Conservation (phyloP, 2,113 vertebrate genomes). For the Pteruthius melanotis region DNA sequence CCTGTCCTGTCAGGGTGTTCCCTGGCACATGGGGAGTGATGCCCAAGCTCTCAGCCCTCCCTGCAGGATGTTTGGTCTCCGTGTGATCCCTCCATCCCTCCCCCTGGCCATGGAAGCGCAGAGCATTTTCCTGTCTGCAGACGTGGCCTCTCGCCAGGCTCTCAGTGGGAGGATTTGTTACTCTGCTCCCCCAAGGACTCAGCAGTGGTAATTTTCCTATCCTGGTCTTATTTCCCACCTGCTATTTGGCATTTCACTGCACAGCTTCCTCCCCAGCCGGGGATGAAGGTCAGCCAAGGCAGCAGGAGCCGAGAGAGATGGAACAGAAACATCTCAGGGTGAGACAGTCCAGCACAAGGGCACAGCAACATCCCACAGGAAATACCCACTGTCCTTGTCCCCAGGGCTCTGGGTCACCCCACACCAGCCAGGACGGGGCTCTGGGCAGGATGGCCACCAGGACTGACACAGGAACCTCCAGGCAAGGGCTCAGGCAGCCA, state of each 20-base stretch:
- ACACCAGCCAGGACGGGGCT: background rate
- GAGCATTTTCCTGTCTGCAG: background rate
- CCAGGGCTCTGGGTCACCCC: background rate
- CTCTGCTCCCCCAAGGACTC: background rate
- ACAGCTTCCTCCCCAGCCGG: background rate
- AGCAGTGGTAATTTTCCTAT: background rate
- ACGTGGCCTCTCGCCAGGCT: background rate
- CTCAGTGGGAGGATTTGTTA: background rate
- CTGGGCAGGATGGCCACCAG: background rate
- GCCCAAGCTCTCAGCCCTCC: background rate
- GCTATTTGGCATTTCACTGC: background rate
- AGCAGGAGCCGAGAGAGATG: background rate
- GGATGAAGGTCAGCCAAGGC: background rate
- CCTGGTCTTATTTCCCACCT: background rate
- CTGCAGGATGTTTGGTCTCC: background rate
- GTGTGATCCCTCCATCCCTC: background rate
- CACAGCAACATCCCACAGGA: background rate
- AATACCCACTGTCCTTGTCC: background rate
- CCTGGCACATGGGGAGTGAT: background rate
- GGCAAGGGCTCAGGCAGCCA: background rate
- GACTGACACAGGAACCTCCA: background rate
- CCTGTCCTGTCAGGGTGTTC: background rate
- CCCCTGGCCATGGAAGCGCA: background rate
- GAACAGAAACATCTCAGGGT: background rate
- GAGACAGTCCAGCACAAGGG: background rate